These are phyloP conservation scores for Erpobdella octoculata DNA, from an alignment of 2,888 invertebrate species.

Conservation along the genomic window DNA sequence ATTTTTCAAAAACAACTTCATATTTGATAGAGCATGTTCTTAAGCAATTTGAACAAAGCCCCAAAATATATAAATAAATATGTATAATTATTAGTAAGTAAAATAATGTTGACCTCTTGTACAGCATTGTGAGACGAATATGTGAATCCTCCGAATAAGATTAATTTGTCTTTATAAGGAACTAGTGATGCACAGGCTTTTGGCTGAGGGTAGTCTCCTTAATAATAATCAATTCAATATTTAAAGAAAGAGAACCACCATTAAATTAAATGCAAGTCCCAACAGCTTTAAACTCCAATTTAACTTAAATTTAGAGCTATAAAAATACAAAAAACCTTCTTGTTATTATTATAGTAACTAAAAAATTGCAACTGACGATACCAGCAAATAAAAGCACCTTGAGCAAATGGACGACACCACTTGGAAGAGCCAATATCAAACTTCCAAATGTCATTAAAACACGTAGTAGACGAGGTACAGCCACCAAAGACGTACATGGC, in stretches of 20 bases:
- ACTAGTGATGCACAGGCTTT: background rate
- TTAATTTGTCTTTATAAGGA: background rate
- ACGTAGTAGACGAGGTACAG: background rate
- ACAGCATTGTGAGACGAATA: background rate
- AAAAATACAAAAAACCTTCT: too few species aligned
- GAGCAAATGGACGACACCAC: background rate
- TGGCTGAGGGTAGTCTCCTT: background rate
- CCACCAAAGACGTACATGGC: constrained; percentile 10
- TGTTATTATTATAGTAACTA: too few species aligned
- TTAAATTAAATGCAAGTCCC: too few species aligned
- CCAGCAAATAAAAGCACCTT: too few species aligned
- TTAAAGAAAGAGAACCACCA: too few species aligned
- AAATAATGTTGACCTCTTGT: constrained; percentile 1
- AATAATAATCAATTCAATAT: too few species aligned
- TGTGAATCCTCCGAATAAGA: background rate
- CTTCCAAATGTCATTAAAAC: constrained; percentile 3
- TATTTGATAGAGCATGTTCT: background rate
- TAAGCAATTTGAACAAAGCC: too few species aligned
- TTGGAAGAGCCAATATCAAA: constrained; percentile 8
- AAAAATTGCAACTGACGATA: too few species aligned
- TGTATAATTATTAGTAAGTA: background rate
- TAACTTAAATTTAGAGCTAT: too few species aligned
- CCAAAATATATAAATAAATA: too few species aligned
- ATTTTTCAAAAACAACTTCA: background rate
- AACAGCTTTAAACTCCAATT: too few species aligned